Conservation (phyloP, 2,797 vertebrate genomes). For the Basileuterus tristriatus region DNA sequence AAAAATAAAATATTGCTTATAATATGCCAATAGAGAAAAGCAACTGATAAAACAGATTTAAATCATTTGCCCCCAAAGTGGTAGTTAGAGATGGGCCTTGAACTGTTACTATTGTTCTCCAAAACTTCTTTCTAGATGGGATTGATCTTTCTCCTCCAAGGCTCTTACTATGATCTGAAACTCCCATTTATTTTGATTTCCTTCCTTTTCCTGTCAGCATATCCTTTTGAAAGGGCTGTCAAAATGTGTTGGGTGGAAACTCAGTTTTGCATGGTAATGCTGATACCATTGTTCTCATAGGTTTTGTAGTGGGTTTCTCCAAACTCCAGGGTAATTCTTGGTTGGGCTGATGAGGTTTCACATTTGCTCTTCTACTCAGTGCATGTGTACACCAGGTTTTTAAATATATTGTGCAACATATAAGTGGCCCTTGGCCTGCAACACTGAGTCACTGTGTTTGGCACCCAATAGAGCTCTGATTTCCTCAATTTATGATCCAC, state of each 20-base stretch:
- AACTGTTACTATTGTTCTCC: neutral
- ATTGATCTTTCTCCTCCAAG: neutral
- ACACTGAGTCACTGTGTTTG: accelerated
- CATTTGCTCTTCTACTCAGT: neutral
- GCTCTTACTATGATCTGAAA: neutral
- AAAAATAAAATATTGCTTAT: neutral
- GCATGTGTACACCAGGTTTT: neutral
- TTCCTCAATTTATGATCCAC: neutral
- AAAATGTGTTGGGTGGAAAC: neutral
- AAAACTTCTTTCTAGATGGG: neutral
- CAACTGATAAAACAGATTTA: neutral
- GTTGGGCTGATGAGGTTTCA: neutral
- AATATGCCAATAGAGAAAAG: neutral
- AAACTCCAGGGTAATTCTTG: neutral
- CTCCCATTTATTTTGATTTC: conserved; percentile 6
- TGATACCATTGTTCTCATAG: neutral
- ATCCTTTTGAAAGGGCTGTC: neutral
- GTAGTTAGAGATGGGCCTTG: neutral
- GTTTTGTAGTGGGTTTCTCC: neutral
- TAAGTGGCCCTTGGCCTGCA: neutral
- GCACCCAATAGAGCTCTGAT: neutral
- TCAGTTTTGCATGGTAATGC: neutral
- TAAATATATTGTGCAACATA: neutral
- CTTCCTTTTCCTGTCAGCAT: neutral
- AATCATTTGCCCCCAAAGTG: neutral